Percentiles rank a stretch among this genome's conserved stretches.
Evolutionary conservation across 1,140 invertebrate species (phyloP).

Genomic region (Himalopsyche phryganea): DNA sequence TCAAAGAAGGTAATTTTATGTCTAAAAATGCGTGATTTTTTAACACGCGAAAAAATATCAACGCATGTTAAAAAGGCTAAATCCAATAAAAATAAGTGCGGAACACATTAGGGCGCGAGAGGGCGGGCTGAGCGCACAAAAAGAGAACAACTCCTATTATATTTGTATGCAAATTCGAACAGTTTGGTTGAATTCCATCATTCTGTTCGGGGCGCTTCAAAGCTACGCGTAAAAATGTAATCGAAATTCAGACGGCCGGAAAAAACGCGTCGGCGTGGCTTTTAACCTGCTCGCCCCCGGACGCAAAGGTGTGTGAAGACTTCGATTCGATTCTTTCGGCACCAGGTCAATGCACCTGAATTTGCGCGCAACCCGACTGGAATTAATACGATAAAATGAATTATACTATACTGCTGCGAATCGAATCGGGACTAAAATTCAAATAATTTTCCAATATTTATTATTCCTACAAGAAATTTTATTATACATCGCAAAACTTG

Average conservation of each 20-base stretch:
- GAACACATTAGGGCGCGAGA: background rate
- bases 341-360: background rate
- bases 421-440: too few species aligned
- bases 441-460: too few species aligned
- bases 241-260: conserved; percentile 20
- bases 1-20: too few species aligned
- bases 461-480: too few species aligned
- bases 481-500: too few species aligned
- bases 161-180: conserved; percentile 23
- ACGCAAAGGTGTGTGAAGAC: background rate
- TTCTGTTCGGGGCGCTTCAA: conserved; percentile 6
- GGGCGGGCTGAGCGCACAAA: background rate
- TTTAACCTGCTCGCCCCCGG: background rate
- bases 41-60: too few species aligned
- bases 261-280: conserved; percentile 2
- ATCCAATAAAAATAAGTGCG: too few species aligned
- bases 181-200: conserved; percentile 20
- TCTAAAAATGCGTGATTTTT: too few species aligned
- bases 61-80: too few species aligned
- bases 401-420: too few species aligned
- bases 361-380: too few species aligned
- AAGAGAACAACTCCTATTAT: conserved; percentile 6
- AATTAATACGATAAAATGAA: too few species aligned
- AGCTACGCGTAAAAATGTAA: conserved; percentile 18
- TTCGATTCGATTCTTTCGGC: background rate